Evolutionary conservation across 1,140 invertebrate species (phyloP), one percentile per base, ranked within the genome.

Genomic region (Octopus sinensis): DNA sequence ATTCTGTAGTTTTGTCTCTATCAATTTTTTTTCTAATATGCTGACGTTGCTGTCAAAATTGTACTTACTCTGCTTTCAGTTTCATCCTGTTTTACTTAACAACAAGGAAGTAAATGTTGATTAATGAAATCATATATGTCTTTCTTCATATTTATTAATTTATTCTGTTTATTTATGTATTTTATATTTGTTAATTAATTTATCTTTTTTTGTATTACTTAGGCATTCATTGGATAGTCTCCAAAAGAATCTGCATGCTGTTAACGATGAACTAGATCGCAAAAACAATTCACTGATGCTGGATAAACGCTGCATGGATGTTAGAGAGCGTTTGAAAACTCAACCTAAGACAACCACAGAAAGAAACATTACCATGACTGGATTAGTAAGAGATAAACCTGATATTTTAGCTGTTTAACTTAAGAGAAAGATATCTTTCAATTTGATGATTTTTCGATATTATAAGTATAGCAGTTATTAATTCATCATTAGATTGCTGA

Each of bases 181-280:
- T 73, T 13, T 12, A 12, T 62, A 62, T 62, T 62, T 12, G 1
- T 62, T 12, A 62, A 62, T 62, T 12, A 62, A 12, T 12, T 62
- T 62, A 62, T 62, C 30, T 10, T 73, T 73, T 6, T 73, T 73
- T 5, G 17, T 6, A 12, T 83, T 80, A 78, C 86, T 81, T 85
- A 91, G 90, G 84, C 90, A 91, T 86, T 88, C 89, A 68, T 85
- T 91, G 82, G 89, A 91, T 85, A 87, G 89, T 73, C 84, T 91
- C 23, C 85, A 91, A 82, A 87, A 91, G 81, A 90, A 91, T 78
- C 85, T 91, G 23, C 89, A 91, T 82, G 84, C 89, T 52, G 88
- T 91, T 79, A 90, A 91, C 83, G 89, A 90, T 86, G 91, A 91
- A 79, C 85, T 91, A 54, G 88, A 87, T 54, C 80, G 85, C 75